Evolutionary conservation across 2,797 vertebrate genomes (phyloP).

Genomic region (Glossophaga mutica): DNA sequence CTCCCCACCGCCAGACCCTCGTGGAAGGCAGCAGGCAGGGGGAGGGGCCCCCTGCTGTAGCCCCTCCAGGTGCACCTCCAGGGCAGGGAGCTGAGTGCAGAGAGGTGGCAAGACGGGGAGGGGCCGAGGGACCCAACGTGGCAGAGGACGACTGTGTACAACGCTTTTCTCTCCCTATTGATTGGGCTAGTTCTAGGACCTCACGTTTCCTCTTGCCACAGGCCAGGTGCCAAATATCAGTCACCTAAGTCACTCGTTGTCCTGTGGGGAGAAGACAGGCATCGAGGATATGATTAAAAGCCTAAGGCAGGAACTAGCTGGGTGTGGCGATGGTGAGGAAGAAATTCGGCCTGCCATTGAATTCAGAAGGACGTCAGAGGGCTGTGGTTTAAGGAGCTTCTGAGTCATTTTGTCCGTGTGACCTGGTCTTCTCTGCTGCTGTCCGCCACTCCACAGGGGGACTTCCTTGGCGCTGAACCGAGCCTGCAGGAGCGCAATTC

Average conservation of each 20-base stretch:
- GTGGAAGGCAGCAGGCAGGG: neutral
- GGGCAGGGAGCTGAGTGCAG: neutral
- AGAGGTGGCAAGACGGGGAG: neutral
- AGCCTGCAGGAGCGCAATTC: neutral
- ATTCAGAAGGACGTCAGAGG: neutral
- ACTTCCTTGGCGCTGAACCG: neutral
- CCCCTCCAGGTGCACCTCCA: neutral
- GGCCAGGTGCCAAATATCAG: neutral
- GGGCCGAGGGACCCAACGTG: fast-evolving
- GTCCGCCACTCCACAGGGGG: neutral
- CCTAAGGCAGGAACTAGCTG: neutral
- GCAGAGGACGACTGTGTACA: neutral
- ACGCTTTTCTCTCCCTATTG: neutral
- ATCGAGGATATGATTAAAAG: neutral
- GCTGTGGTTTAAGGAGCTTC: neutral
- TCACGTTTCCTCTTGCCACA: neutral
- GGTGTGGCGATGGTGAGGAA: neutral
- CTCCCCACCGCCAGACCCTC: neutral
- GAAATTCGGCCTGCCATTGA: neutral
- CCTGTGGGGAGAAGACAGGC: neutral
- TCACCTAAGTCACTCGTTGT: neutral
- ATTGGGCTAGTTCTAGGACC: neutral
- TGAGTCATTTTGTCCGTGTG: neutral
- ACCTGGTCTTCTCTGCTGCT: neutral
- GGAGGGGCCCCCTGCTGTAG: fast-evolving